A percentile compares a stretch with the other conserved stretches of the same genome.
phyloP scores from a whole-genome alignment of 2,797 vertebrate species.

The Hybognathus amarus region DNA sequence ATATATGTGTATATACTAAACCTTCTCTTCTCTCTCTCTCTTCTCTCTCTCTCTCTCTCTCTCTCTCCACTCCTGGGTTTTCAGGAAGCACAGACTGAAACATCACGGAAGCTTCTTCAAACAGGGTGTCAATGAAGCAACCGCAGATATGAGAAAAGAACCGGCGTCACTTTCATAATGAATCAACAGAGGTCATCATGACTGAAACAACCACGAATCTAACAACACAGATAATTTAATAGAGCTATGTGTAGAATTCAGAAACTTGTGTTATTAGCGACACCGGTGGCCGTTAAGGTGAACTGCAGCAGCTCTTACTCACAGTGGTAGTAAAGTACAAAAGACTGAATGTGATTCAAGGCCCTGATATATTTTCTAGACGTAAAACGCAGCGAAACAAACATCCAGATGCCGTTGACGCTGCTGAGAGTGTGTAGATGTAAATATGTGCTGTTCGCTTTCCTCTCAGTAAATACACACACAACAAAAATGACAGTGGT shows the following conservation, averaged over 20 bases:
- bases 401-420: not conserved
- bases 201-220: not conserved
- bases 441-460: not conserved
- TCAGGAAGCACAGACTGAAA: slow-evolving; percentile 62
- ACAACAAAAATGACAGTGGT: not conserved
- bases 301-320: not conserved
- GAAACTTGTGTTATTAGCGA: not conserved
- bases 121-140: slow-evolving; percentile 30
- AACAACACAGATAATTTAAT: not conserved
- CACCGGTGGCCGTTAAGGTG: not conserved
- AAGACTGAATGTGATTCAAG: not conserved
- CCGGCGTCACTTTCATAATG: not conserved
- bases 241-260: not conserved
- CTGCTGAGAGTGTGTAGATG: not conserved
- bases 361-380: not conserved
- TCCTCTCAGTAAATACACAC: not conserved
- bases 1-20: too few species aligned
- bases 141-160: slow-evolving; percentile 13
- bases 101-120: slow-evolving; percentile 65
- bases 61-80: slow-evolving; percentile 6
- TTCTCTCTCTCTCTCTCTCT: not conserved
- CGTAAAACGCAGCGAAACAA: not conserved
- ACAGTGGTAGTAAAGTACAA: not conserved
- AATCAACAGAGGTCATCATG: not conserved
- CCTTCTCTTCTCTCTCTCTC: not conserved